A percentile compares a stretch with the other conserved stretches of the same genome.
Evolutionary conservation across 2,113 vertebrate species (phyloP).

Genomic region (Oenanthe melanoleuca): DNA sequence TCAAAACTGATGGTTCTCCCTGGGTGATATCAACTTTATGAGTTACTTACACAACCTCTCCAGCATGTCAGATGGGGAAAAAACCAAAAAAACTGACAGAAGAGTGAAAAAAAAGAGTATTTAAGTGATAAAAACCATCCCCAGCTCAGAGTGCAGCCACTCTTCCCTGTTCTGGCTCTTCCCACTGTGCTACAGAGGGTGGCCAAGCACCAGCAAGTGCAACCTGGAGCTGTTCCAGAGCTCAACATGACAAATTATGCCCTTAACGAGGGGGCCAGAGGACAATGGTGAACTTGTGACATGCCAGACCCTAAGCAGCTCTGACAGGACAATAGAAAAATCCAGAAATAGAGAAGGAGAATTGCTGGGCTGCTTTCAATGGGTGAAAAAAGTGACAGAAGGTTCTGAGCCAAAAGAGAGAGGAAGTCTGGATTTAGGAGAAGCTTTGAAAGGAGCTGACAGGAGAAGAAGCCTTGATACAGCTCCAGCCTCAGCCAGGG

Average conservation of each 20-base stretch:
- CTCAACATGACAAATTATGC: constrained; percentile 16
- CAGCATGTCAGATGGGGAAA: not conserved
- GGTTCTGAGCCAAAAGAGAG: not conserved
- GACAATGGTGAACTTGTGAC: not conserved
- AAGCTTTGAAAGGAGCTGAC: not conserved
- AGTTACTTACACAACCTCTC: not conserved
- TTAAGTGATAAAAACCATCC: not conserved
- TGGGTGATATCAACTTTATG: not conserved
- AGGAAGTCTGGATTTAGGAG: not conserved
- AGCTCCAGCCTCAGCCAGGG: not conserved
- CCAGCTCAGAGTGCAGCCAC: not conserved
- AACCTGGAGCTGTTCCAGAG: not conserved
- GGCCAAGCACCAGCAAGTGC: not conserved
- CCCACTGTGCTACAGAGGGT: not conserved
- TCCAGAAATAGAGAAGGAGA: not conserved
- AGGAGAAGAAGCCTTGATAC: not conserved
- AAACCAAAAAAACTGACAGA: not conserved
- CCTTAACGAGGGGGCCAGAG: not conserved
- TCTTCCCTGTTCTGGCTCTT: not conserved
- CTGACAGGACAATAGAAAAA: constrained; percentile 40
- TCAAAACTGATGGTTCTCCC: not conserved
- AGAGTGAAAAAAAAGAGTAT: not conserved
- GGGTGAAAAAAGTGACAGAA: not conserved
- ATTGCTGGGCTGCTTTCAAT: not conserved
- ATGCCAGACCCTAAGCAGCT: not conserved